phyloP scores from a whole-genome alignment of 2,888 invertebrate species.

The Atrina japonica region DNA sequence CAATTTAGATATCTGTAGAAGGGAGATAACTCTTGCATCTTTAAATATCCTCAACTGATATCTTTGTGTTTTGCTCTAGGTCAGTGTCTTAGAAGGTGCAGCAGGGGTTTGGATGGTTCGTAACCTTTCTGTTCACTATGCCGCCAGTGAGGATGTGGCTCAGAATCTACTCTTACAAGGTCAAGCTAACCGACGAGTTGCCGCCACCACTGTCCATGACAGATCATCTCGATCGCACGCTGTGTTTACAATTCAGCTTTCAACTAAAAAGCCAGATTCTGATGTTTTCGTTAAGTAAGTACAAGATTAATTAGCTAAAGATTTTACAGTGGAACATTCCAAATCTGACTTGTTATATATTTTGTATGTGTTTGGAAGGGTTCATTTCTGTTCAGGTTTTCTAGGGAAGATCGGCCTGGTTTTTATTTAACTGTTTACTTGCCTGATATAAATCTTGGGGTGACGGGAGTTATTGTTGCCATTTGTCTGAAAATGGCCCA shows the following conservation, averaged over 20 bases:
- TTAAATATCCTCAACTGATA: no score
- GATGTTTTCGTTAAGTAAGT: conserved; percentile 72
- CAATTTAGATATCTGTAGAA: no score
- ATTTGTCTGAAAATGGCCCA: no score
- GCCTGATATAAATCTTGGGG: no score
- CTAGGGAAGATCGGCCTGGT: no score
- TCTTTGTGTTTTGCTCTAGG: conserved; percentile 60
- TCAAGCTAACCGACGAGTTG: conserved; percentile 75
- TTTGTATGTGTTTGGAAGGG: no score
- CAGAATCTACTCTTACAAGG: conserved; percentile 75
- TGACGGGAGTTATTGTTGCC: no score
- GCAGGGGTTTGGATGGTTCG: conserved; percentile 70
- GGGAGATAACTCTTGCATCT: no score
- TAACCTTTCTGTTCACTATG: conserved; percentile 74
- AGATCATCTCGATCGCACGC: conserved; percentile 78
- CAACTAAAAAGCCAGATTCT: conserved; percentile 68
- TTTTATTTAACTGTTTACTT: no score
- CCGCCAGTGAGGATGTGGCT: conserved; percentile 76
- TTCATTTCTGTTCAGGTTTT: no score
- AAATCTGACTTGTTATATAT: no score
- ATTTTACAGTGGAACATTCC: no score
- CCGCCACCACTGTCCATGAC: conserved; percentile 77
- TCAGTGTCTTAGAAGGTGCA: conserved; percentile 73
- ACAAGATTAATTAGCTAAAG: neutral
- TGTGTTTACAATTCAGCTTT: conserved; percentile 75